Evolutionary conservation across 2,888 invertebrate species (phyloP).

Genomic region (Sminthurides aquaticus): DNA sequence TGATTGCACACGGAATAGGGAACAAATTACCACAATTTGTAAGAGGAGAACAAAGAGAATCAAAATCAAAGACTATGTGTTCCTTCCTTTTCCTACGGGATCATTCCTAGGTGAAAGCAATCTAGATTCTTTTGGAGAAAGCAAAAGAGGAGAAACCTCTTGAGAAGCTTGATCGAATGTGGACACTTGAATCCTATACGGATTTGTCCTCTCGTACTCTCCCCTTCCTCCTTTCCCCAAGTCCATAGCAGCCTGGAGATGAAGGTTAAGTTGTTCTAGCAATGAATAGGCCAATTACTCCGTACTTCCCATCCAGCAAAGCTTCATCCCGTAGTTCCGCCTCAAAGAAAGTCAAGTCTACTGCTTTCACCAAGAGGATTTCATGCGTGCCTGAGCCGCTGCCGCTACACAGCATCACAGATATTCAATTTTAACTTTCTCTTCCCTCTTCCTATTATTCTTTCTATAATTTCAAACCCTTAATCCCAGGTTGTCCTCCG

Average conservation of each 20-base stretch:
- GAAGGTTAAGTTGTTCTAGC: not conserved
- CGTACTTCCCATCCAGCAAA: not conserved
- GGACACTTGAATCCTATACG: not conserved
- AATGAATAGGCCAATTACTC: not conserved
- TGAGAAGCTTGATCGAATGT: not conserved
- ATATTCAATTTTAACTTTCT: no score
- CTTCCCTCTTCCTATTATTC: no score
- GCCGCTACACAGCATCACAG: no score
- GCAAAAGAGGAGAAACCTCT: not conserved
- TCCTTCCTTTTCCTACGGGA: not conserved
- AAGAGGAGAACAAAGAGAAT: not conserved
- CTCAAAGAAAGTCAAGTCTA: no score
- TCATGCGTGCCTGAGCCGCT: no score
- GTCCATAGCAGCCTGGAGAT: not conserved
- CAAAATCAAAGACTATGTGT: not conserved
- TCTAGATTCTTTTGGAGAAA: not conserved
- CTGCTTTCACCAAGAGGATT: no score
- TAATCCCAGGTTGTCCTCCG: no score
- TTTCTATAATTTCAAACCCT: no score
- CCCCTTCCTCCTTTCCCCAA: not conserved
- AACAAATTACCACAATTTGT: not conserved
- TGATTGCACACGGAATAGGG: no score
- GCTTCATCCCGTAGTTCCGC: no score
- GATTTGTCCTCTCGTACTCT: no score
- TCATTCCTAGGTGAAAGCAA: not conserved